These are phyloP conservation scores for Parauchenoglanis ngamensis DNA, from an alignment of 2,797 vertebrate species.

Conservation along the genomic window DNA sequence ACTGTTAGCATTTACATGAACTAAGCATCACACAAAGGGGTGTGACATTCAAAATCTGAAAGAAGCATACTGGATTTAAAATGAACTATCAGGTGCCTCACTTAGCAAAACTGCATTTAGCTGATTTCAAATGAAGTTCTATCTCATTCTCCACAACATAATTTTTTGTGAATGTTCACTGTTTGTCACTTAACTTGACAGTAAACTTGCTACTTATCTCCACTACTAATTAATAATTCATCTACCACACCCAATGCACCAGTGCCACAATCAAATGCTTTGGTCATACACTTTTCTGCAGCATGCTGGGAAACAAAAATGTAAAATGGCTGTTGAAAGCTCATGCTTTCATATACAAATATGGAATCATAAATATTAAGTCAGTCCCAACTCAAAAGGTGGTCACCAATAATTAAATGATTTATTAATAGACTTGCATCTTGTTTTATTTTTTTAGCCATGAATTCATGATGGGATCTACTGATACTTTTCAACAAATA, in stretches of 20 bases:
- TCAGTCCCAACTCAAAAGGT: neutral
- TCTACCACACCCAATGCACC: neutral
- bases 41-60: neutral
- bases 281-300: constrained; percentile 25
- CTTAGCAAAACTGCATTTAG: neutral
- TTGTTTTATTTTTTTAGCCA: constrained; percentile 14
- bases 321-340: constrained; percentile 18
- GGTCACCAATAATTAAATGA: neutral
- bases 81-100: neutral
- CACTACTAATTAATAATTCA: neutral
- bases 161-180: neutral
- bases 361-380: constrained; percentile 15
- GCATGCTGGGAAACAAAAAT: constrained; percentile 29
- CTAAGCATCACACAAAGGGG: neutral
- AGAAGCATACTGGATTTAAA: neutral
- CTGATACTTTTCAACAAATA: constrained; percentile 3
- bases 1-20: neutral
- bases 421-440: constrained; percentile 5
- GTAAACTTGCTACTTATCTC: neutral
- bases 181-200: neutral
- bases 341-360: constrained; percentile 18
- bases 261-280: neutral
- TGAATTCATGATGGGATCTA: constrained; percentile 15
- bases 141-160: neutral
- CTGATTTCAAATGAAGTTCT: neutral